Base-by-base conservation (phyloP, 2,797 vertebrate species). In the Malacoraja senta region DNA sequence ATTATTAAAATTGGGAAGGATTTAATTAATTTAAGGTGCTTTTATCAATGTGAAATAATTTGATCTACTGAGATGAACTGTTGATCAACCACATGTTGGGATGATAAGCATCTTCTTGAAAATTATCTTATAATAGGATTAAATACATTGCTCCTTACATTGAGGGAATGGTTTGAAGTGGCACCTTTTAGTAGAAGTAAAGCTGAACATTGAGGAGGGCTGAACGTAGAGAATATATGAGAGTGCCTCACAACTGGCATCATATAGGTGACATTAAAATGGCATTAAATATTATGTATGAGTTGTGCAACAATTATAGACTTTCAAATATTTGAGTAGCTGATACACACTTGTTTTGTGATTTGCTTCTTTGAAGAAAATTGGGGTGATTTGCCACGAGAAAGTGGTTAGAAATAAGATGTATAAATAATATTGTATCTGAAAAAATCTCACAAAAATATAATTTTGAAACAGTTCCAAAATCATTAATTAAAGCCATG, bases 21-120 rank as follows among this genome's bases (percentile, higher is more conserved):
- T 63, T 63, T n/a, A 63, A 65, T 65, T 88, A 4, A 65, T 63
- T 79, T 65, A 88, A 65, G 7, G 0, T 88, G 61, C 17, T 65
- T 32, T 84, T n/a, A 84, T 19, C 84, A 88, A 65, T 84, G 53
- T 61, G 81, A 84, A 61, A 84, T 84, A 29, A 58, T 58, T 61
- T 61, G 38, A n/a, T 84, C 17, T 61, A 29, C 26, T n/a, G 29
- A 12, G 9, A n/a, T 61, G 53, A 84, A 84, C 26, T 84, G 21
- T 86, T 63, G n/a, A 15, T 61, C 83, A 86, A 32, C 58, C 7
- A 13, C 17, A 3, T 86, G 13, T 13, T 61, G 81, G 24, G 83
- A 1, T 86, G 15, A 86, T 86, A 15, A 63, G 61, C 13, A 63
- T 13, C 58, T 65, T 86, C 35, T 65, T 88, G 61, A 68, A 88